Evolutionary conservation across 2,113 vertebrate species (phyloP).

Genomic region (Microtus pennsylvanicus): DNA sequence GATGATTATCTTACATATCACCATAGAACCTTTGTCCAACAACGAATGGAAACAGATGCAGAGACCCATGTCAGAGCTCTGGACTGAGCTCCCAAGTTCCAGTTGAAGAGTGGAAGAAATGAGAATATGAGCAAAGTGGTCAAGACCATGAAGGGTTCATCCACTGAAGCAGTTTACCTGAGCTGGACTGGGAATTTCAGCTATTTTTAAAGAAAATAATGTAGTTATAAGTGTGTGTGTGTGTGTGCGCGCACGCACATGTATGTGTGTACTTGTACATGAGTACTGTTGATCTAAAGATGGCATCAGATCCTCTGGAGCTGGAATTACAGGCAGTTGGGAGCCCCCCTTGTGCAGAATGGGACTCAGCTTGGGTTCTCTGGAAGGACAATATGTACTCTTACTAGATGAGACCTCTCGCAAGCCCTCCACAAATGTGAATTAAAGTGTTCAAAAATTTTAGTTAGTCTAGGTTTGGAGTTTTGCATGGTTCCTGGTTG

Average conservation of each 20-base stretch:
- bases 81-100: no score
- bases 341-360: neutral
- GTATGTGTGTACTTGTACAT: neutral
- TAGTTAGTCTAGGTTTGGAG: neutral
- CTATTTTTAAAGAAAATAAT: neutral
- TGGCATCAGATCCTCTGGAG: neutral
- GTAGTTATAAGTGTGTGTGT: neutral
- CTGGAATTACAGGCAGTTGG: neutral
- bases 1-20: no score
- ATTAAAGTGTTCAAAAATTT: neutral
- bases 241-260: no score
- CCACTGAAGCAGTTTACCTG: no score
- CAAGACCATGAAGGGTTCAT: no score
- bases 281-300: neutral
- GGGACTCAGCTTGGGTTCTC: neutral
- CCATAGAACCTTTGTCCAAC: no score
- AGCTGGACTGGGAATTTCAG: no score
- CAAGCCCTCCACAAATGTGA: neutral
- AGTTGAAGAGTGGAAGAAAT: no score
- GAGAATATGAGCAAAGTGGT: no score
- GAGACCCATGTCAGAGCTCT: no score
- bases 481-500: neutral
- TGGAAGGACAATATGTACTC: neutral
- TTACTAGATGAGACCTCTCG: neutral
- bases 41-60: no score